These are phyloP conservation scores for Ptychochromis oligacanthus DNA, from an alignment of 2,113 vertebrate species.

Conservation along the genomic window DNA sequence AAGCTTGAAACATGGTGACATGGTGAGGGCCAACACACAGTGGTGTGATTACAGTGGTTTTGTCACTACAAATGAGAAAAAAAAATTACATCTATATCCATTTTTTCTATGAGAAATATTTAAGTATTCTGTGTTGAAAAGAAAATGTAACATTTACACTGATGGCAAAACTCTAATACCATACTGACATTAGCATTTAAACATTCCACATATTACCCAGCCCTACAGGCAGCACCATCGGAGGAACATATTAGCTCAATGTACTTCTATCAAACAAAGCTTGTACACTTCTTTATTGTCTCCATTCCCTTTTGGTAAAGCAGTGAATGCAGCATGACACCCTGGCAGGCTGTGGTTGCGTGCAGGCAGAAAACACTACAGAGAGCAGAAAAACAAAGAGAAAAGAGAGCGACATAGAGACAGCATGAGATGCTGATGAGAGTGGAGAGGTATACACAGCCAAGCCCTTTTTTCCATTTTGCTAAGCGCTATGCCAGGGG, in stretches of 20 bases:
- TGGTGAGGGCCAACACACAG: too few relatives aligned
- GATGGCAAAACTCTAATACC: not conserved
- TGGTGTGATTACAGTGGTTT: too few relatives aligned
- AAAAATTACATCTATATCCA: too few relatives aligned
- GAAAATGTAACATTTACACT: not conserved
- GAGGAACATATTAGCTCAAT: constrained; percentile 6
- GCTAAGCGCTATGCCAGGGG: constrained; percentile 34
- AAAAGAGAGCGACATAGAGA: not conserved
- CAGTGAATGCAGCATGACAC: constrained; percentile 13
- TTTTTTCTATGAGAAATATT: not conserved
- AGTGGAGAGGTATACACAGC: constrained; percentile 40
- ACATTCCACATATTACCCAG: not conserved
- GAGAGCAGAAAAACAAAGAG: constrained; percentile 14
- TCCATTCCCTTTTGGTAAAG: not conserved
- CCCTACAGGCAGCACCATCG: not conserved
- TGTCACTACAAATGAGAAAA: not conserved
- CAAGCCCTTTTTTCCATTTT: constrained; percentile 37
- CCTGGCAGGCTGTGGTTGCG: constrained; percentile 17
- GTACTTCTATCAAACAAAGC: not conserved
- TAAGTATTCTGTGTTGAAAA: not conserved
- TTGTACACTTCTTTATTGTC: not conserved
- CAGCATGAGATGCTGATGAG: constrained; percentile 42
- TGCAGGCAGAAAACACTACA: constrained; percentile 10
- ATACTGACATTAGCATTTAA: not conserved
- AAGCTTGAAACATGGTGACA: too few relatives aligned